Percentiles rank a stretch among this genome's conserved stretches.
Conservation (phyloP, 35 echinoderm and acorn worm genomes). For the Heliocidaris tuberculata region DNA sequence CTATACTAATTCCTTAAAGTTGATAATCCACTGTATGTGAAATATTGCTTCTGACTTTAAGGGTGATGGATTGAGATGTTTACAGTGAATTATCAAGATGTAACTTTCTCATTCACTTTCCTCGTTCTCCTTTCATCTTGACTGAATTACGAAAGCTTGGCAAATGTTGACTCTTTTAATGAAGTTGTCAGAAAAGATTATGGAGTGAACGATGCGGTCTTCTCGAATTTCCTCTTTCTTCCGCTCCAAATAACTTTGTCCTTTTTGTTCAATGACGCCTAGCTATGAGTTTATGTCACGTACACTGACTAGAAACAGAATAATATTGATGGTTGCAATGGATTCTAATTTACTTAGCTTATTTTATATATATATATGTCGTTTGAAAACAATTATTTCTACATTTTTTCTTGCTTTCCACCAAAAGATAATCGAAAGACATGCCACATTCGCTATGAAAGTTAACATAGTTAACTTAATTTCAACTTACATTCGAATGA, state of each 20-base stretch:
- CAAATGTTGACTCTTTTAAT: background rate
- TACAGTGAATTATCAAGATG: background rate
- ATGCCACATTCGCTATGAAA: too few relatives aligned
- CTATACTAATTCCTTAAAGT: background rate
- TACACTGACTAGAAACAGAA: too few relatives aligned
- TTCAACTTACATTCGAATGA: too few relatives aligned
- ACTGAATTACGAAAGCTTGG: background rate
- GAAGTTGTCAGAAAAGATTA: background rate
- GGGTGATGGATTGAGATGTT: background rate
- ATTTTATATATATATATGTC: too few relatives aligned
- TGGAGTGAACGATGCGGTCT: background rate
- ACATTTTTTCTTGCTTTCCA: too few relatives aligned
- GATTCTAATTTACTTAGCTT: too few relatives aligned
- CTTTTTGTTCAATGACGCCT: background rate
- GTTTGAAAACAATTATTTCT: too few relatives aligned
- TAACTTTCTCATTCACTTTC: too few relatives aligned
- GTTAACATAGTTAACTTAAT: too few relatives aligned
- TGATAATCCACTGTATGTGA: background rate
- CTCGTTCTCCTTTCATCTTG: background rate
- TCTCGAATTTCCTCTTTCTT: background rate
- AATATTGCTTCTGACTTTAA: background rate
- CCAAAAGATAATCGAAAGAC: too few relatives aligned
- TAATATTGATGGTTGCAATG: too few relatives aligned
- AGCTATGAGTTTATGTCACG: background rate
- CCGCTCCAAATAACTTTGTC: background rate